Base-by-base conservation (phyloP, 2,888 invertebrate species). In the Mayetiola destructor region DNA sequence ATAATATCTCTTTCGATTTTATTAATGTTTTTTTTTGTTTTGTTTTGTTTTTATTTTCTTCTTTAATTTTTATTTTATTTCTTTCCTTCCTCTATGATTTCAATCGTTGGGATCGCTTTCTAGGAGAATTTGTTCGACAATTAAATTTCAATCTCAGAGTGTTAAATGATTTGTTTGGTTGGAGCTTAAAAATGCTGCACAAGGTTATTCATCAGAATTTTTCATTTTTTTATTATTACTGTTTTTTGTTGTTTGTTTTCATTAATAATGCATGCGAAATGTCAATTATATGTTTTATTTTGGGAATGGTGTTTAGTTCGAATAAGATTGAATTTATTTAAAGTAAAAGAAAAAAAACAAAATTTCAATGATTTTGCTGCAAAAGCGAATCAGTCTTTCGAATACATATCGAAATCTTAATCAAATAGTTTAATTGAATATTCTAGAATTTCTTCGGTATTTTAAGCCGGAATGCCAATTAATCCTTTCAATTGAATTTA, bases 131-230 rank as follows among this genome's bases (percentile, higher is more conserved):
- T 48, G 8, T 48, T 27, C 48, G 48, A 48, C 27, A n/a, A 48
- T 48, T 48, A 48, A 48, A 48, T n/a, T n/a, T 39, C 9, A n/a
- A 42, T n/a, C n/a, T 12, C 21, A 48, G 48, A 48, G 48, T 27
- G 23, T 42, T 21, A 3, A 40, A n/a, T 20, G 39, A n/a, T 16
- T 39, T 39, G 39, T 48, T 48, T 27, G 27, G 23, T 48, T 27
- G 48, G 27, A 48, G 48, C 3, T 48, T 27, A 48, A 21, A 21
- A 12, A n/a, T 27, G 9, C 29, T 27, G 27, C 27, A 48, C 27
- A 48, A n/a, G 48, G 48, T 48, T 48, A 27, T 48, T 48, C 48
- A 27, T 48, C 27, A 27, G 48, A 48, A 6, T 48, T 48, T 42
- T 21, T 42, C 21, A 42, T 42, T 39, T 6, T 14, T 23, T 48